Conservation (phyloP, 2,888 invertebrate genomes). For the Drosophila siamana region DNA sequence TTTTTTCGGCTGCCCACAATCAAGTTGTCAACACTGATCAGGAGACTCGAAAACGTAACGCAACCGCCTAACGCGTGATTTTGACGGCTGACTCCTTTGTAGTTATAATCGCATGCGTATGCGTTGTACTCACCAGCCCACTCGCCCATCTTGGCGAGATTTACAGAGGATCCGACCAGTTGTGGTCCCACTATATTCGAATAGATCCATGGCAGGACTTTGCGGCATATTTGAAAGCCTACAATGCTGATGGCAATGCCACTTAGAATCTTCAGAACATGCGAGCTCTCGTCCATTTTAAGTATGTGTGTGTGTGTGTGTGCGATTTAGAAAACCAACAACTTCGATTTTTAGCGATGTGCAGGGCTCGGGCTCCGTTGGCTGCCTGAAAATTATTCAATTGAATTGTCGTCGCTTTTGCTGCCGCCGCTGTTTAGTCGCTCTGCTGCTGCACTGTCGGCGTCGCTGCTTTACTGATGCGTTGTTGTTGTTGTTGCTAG, state of each 20-base stretch:
- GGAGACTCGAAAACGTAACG: background rate
- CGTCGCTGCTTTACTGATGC: constrained; percentile 6
- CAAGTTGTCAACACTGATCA: background rate
- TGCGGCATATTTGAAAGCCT: constrained; percentile 83
- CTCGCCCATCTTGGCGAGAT: constrained; percentile 90
- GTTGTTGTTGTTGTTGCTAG: constrained; percentile 4
- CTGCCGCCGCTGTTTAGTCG: constrained; percentile 25
- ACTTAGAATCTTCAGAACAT: constrained; percentile 63
- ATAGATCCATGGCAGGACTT: constrained; percentile 84
- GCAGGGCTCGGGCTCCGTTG: constrained; percentile 29
- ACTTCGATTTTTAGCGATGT: background rate
- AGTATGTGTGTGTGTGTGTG: background rate
- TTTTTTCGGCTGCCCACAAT: background rate
- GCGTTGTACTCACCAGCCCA: constrained; percentile 91
- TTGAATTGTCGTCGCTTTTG: constrained; percentile 19
- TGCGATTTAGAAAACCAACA: background rate
- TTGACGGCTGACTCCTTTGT: constrained; percentile 27
- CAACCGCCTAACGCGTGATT: constrained; percentile 11
- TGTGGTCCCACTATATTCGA: constrained; percentile 87
- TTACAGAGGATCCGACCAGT: constrained; percentile 87
- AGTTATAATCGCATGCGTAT: background rate
- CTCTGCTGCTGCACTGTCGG: constrained; percentile 1
- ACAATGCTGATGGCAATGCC: constrained; percentile 80
- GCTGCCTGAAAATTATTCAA: constrained; percentile 37
- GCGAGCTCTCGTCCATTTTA: constrained; percentile 68